These are phyloP conservation scores for Phalacrocorax aristotelis DNA, from an alignment of 2,113 vertebrate genomes.

Conservation along the genomic window DNA sequence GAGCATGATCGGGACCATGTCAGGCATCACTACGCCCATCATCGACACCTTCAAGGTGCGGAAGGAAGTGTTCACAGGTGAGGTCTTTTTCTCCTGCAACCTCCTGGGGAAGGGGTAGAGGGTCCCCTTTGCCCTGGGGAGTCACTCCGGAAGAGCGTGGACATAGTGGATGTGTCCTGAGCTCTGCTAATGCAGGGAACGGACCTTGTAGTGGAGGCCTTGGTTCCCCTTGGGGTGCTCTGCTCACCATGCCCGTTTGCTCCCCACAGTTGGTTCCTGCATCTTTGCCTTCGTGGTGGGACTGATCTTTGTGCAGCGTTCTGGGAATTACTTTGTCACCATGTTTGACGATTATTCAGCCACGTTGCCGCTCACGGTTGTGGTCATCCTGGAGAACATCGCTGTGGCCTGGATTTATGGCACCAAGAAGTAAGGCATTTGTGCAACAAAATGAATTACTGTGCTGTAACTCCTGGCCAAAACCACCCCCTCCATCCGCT, in stretches of 20 bases:
- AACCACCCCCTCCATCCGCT: background rate
- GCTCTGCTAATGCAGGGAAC: background rate
- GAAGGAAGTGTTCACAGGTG: constrained; percentile 96
- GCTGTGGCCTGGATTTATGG: constrained; percentile 98
- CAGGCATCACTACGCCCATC: constrained; percentile 94
- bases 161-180: accelerated
- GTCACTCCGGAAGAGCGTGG: background rate
- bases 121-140: background rate
- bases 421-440: constrained; percentile 87
- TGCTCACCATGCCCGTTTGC: background rate
- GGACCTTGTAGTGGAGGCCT: background rate
- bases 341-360: constrained; percentile 99
- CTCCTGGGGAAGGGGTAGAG: background rate
- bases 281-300: constrained; percentile 91
- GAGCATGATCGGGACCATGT: constrained; percentile 99
- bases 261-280: constrained; percentile 89
- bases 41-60: constrained; percentile 97
- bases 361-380: constrained; percentile 92
- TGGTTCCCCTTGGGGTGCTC: background rate
- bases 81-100: constrained; percentile 43
- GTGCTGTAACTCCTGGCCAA: background rate
- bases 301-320: constrained; percentile 96
- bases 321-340: constrained; percentile 97
- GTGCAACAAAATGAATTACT: background rate
- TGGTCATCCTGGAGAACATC: constrained; percentile 96